Conservation (phyloP, 2,113 vertebrate species). For the Oophaga pumilio region DNA sequence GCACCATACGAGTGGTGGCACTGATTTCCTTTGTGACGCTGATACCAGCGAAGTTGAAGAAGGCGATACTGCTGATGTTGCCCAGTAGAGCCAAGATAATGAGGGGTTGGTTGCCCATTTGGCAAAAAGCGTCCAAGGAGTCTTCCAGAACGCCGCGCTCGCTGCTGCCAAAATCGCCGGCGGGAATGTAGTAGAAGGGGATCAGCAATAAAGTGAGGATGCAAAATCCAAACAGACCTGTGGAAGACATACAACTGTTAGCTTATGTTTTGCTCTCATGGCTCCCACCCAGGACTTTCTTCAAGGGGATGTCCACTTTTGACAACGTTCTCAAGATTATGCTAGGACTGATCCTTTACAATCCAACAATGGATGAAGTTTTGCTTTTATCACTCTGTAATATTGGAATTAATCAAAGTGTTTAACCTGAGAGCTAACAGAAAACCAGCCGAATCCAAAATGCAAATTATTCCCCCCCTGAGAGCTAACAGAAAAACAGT, state of each 20-base stretch:
- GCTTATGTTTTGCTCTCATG: background rate
- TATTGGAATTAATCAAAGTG: background rate
- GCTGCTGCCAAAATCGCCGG: constrained; percentile 74
- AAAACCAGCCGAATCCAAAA: background rate
- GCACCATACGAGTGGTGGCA: constrained; percentile 94
- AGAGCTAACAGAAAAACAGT: too few relatives aligned
- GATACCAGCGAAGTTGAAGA: constrained; percentile 95
- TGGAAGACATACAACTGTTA: background rate
- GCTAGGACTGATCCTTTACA: background rate
- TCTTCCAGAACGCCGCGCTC: constrained; percentile 82
- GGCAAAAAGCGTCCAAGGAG: constrained; percentile 88
- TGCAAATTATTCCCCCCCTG: background rate
- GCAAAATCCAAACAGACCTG: constrained; percentile 89
- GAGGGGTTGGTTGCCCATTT: constrained; percentile 81
- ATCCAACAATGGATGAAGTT: background rate
- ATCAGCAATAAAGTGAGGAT: constrained; percentile 85
- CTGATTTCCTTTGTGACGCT: constrained; percentile 95
- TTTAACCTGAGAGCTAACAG: background rate
- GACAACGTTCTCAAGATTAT: background rate
- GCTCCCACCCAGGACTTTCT: background rate
- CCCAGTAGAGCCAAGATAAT: constrained; percentile 84
- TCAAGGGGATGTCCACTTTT: background rate
- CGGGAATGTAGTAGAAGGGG: constrained; percentile 89
- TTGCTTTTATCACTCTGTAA: background rate
- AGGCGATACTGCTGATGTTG: constrained; percentile 91